Conservation (phyloP, 2,113 vertebrate species). For the Tonatia bakeri region DNA sequence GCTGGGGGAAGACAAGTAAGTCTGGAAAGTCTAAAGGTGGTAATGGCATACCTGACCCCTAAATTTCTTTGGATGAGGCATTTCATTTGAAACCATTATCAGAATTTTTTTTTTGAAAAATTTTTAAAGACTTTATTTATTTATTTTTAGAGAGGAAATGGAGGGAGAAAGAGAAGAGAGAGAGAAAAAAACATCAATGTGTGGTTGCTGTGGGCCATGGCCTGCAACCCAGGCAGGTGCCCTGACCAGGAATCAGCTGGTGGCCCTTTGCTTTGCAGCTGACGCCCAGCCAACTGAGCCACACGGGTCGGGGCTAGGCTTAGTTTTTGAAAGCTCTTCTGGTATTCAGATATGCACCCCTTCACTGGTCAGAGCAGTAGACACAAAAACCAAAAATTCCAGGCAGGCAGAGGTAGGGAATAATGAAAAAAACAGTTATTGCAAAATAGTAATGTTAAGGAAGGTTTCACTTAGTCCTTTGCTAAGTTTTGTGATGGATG, state of each 20-base stretch:
- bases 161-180: no score
- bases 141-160: no score
- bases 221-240: no score
- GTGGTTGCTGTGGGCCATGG: no score
- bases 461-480: neutral
- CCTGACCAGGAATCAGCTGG: no score
- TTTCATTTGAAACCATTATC: neutral
- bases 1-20: constrained; percentile 98
- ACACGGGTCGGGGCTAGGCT: no score
- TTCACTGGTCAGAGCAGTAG: neutral
- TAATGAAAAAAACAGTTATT: neutral
- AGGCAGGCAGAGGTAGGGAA: neutral
- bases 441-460: neutral
- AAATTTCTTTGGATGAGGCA: neutral
- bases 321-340: neutral
- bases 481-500: neutral
- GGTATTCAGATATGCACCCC: neutral
- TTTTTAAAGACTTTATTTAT: no score
- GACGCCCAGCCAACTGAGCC: no score
- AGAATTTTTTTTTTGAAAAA: no score
- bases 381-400: neutral
- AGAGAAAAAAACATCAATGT: no score
- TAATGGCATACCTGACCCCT: no score
- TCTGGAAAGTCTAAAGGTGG: constrained; percentile 10
- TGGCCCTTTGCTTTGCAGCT: no score